phyloP scores from a whole-genome alignment of 2,797 vertebrate species.

The Eospalax fontanierii region DNA sequence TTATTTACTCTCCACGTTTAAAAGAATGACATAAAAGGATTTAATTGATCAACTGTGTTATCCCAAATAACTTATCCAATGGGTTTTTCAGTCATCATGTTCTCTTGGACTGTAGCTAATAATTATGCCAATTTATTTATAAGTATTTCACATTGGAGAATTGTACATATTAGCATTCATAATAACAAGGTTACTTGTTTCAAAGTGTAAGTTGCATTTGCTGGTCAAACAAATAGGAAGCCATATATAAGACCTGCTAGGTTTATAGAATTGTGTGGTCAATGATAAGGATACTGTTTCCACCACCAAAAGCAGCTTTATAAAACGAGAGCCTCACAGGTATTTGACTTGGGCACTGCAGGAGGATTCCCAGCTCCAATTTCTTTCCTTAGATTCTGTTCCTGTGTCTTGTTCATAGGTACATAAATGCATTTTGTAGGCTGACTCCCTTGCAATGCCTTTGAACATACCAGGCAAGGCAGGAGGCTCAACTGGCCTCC shows the following conservation, averaged over 20 bases:
- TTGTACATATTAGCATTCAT: background rate
- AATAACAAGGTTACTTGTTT: background rate
- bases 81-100: background rate
- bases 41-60: background rate
- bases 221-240: background rate
- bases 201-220: background rate
- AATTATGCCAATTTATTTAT: slow-evolving; percentile 16
- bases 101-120: background rate
- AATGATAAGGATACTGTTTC: background rate
- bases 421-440: background rate
- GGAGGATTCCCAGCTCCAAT: background rate
- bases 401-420: background rate
- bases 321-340: background rate
- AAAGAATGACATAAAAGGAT: background rate
- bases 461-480: background rate
- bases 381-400: background rate
- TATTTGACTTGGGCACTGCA: background rate
- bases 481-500: background rate
- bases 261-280: background rate
- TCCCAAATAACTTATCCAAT: background rate
- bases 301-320: background rate
- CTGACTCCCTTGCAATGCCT: background rate
- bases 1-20: background rate
- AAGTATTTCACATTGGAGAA: slow-evolving; percentile 14
- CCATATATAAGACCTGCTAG: background rate